Base-by-base conservation (phyloP, 2,113 vertebrate genomes). In the Oncorhynchus masou region DNA sequence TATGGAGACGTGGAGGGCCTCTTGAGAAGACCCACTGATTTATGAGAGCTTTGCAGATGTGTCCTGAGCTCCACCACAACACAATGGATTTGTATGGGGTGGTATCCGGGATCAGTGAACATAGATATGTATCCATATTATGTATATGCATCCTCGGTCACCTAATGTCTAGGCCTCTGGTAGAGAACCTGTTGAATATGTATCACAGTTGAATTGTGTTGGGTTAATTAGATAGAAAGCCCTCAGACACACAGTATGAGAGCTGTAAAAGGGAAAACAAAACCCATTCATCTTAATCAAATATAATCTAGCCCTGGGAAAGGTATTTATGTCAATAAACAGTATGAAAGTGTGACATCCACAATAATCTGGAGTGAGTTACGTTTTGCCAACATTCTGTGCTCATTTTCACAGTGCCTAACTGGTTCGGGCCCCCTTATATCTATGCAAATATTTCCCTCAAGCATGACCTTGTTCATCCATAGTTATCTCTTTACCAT, bases 11-110 rank as follows among this genome's bases (percentile, higher is more conserved):
- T 87, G 84, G 84, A 92, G 85, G 70, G 71, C 67, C 87, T 81
- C 90, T 92, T 86, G 27, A 70, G 75, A 74, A 68, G 74, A 81
- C 71, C 79, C 74, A 86, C 89, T 93, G 92, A 93, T 92, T 93
- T 83, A 83, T 34, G 57, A 92, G 90, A 91, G 90, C 13, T 19
- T 81, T 67, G 80, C 76, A 81, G 73, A 87, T 74, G 72, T 71
- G 59, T 29, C 65, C 74, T 4, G 16, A 11, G 71, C 72, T 75
- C 75, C 76, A 81, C 54, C 51, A 73, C 65, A 70, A 85, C 68
- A 70, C 70, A 62, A 59, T 3, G 31, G 62, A 73, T 73, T 48
- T 67, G 68, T 64, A 75, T 25, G 12, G 57, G 66, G 79, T 25
- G 31, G 62, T 69, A 51, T 73, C 70, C 48, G 24, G 59, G 77